These are phyloP conservation scores for Drosophila nr. fundita DNA, from an alignment of 2,888 invertebrate genomes.

Conservation along the genomic window DNA sequence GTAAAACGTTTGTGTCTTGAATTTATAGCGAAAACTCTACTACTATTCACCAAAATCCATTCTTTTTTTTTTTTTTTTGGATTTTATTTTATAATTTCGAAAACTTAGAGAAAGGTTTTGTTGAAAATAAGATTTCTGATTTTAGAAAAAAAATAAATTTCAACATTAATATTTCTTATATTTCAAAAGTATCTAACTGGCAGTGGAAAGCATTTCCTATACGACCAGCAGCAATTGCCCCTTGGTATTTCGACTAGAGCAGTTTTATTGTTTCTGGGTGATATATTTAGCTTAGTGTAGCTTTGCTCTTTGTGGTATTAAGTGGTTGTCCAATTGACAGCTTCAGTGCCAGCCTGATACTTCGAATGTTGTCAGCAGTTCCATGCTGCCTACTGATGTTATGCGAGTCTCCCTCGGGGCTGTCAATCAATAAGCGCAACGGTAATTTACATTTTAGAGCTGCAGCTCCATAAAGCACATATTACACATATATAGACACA, in stretches of 20 bases:
- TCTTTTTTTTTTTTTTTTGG: too few relatives aligned
- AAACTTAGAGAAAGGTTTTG: background rate
- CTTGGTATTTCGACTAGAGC: background rate
- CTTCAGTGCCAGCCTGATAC: conserved; percentile 40
- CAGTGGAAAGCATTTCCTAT: background rate
- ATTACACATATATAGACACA: conserved; percentile 1
- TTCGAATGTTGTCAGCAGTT: conserved; percentile 9
- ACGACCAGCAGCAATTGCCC: background rate
- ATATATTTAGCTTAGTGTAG: conserved; percentile 3
- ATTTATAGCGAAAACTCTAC: background rate
- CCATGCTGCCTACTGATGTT: background rate
- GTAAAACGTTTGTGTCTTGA: background rate
- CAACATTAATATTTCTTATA: background rate
- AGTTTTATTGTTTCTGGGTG: background rate
- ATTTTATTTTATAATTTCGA: background rate
- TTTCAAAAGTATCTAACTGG: background rate
- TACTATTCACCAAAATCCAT: background rate
- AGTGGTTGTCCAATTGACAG: conserved; percentile 53
- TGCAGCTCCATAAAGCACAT: conserved; percentile 16
- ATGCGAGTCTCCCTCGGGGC: conserved; percentile 1
- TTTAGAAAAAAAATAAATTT: background rate
- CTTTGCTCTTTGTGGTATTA: background rate
- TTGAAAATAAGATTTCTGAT: background rate
- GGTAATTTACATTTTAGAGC: conserved; percentile 64
- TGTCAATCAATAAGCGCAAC: conserved; percentile 61